Evolutionary conservation across 2,888 invertebrate species (phyloP), one percentile per base, ranked within the genome.

Genomic region (Mythimna loreyi): DNA sequence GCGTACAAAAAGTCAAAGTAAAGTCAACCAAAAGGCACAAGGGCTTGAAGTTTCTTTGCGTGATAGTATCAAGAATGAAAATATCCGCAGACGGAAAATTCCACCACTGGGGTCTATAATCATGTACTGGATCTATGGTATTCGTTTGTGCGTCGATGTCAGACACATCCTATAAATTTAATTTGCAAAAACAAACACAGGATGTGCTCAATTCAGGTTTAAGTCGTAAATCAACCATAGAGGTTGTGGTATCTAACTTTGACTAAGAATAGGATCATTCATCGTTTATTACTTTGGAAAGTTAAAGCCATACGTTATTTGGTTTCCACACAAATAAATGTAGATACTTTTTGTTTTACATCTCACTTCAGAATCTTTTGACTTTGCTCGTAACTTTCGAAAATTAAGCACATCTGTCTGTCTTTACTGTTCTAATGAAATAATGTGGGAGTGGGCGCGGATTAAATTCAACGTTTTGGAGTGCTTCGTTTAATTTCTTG

Each of bases 391-490:
- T 57, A 67, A 67, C 56, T 76, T 73, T 63, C 23, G n/a, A 60
- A 25, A 68, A 73, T 57, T 47, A 73, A 64, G 45, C 47, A 64
- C 73, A 78, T 76, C 73, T 64, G 63, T 76, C 73, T 68, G 25
- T 56, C 62, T 67, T 62, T 72, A 50, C 45, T 11, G 11, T 43
- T 61, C 19, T 40, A 36, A 52, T 33, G 16, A 64, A 62, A 52
- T 72, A 65, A 61, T 49, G 33, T 50, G n/a, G 52, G 56, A 62
- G 67, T 67, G 21, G 57, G 49, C 16, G 13, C 43, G 21, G 66
- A 67, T 67, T 77, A 60, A 68, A 68, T 49, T 21, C 57, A 49
- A 36, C 57, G 23, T 19, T 57, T 73, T 47, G 19, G 25, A 64
- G 25, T 36, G 60, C 43, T 49, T 36, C 1, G 36, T 49, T 40